A percentile compares a stretch with the other conserved stretches of the same genome.
Evolutionary conservation across 2,888 invertebrate species (phyloP).

Genomic region (Sinelater perroti): DNA sequence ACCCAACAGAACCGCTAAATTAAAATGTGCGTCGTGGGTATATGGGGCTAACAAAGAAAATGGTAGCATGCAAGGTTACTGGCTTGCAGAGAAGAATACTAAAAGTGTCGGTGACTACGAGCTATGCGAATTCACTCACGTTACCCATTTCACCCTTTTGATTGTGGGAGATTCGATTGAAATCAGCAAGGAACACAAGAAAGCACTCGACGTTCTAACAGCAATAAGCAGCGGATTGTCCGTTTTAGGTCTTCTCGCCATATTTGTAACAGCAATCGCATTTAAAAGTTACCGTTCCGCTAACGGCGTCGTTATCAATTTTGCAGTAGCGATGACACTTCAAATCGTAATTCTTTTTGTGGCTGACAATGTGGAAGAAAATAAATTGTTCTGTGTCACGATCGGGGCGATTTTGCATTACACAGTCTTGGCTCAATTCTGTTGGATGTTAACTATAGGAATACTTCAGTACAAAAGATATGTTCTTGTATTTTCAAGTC

Average conservation of each 20-base stretch:
- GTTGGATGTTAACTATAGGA: constrained; percentile 75
- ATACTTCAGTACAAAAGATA: constrained; percentile 69
- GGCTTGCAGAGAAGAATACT: constrained; percentile 23
- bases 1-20: constrained; percentile 7
- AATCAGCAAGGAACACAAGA: constrained; percentile 13
- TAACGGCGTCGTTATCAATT: constrained; percentile 66
- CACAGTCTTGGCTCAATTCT: constrained; percentile 69
- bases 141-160: constrained; percentile 26
- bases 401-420: constrained; percentile 69
- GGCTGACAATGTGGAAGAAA: constrained; percentile 48
- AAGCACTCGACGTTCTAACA: constrained; percentile 53
- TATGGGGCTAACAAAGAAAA: constrained; percentile 61
- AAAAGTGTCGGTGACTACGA: constrained; percentile 46
- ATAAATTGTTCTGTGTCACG: constrained; percentile 63
- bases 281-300: constrained; percentile 68
- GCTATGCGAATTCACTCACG: constrained; percentile 23
- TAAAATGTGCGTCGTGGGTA: constrained; percentile 64
- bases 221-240: constrained; percentile 64
- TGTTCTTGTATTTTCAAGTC: constrained; percentile 68
- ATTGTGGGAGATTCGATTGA: constrained; percentile 41
- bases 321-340: constrained; percentile 61
- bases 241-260: constrained; percentile 60
- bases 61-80: constrained; percentile 48
- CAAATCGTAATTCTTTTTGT: constrained; percentile 59
- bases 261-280: constrained; percentile 62